These are phyloP conservation scores for Anoura caudifer DNA, from an alignment of 2,113 vertebrate species.

Conservation along the genomic window DNA sequence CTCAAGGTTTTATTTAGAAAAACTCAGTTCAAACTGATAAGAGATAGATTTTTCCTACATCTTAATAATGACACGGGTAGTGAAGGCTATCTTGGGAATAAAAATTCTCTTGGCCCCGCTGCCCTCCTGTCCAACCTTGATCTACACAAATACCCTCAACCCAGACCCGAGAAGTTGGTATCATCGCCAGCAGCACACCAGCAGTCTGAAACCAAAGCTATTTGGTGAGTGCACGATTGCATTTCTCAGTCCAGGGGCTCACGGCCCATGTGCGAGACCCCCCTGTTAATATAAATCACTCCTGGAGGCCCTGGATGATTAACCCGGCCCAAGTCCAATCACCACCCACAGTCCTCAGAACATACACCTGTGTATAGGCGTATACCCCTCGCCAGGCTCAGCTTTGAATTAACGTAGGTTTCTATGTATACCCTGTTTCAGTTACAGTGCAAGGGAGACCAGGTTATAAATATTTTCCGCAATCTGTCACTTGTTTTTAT, in stretches of 20 bases:
- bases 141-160: background rate
- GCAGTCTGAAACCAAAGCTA: background rate
- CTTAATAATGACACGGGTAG: background rate
- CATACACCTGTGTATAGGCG: rapidly evolving
- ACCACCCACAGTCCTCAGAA: background rate
- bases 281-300: background rate
- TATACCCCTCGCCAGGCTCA: background rate
- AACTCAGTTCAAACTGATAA: background rate
- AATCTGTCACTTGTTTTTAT: background rate
- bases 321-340: background rate
- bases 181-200: too few relatives aligned
- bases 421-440: background rate
- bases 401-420: background rate
- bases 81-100: background rate
- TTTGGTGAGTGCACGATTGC: background rate
- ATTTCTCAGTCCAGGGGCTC: background rate
- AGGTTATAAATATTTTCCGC: background rate
- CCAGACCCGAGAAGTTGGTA: background rate
- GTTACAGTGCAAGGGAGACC: background rate
- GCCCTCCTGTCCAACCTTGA: background rate
- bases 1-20: background rate
- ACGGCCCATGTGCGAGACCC: background rate
- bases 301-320: background rate
- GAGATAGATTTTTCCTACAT: background rate
- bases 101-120: background rate